Evolutionary conservation across 1,140 invertebrate species (phyloP).

Genomic region (Zaprionus africanus): DNA sequence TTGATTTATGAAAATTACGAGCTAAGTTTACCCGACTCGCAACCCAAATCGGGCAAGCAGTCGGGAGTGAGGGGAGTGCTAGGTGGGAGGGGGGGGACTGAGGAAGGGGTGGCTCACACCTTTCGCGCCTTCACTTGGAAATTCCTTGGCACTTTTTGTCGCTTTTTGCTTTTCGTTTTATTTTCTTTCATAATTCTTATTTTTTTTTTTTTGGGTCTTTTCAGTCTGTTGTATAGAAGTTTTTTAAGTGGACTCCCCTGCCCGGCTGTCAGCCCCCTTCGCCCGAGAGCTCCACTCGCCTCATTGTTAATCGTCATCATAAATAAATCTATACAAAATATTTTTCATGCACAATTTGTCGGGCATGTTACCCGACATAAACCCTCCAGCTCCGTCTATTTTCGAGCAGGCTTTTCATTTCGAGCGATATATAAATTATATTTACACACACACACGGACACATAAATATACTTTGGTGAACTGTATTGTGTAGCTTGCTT

Average conservation of each 20-base stretch:
- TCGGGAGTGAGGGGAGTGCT: neutral
- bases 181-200: neutral
- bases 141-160: neutral
- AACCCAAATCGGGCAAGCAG: neutral
- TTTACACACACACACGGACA: slow-evolving; percentile 26
- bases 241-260: slow-evolving; percentile 51
- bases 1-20: slow-evolving; percentile 77
- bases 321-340: slow-evolving; percentile 66
- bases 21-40: slow-evolving; percentile 52
- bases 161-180: neutral
- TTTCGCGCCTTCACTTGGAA: slow-evolving; percentile 17
- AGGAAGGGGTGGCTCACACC: slow-evolving; percentile 32
- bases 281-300: neutral
- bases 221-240: slow-evolving; percentile 43
- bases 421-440: slow-evolving; percentile 65
- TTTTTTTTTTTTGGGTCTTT: slow-evolving; percentile 8
- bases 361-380: slow-evolving; percentile 6
- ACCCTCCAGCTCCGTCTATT: neutral
- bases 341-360: slow-evolving; percentile 70
- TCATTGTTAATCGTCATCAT: slow-evolving; percentile 72
- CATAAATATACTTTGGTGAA: neutral
- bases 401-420: slow-evolving; percentile 35
- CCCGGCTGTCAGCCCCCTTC: neutral
- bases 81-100: neutral
- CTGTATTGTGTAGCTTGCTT: slow-evolving; percentile 45